Evolutionary conservation across 1,140 invertebrate species (phyloP).

Genomic region (Platyura marginata): DNA sequence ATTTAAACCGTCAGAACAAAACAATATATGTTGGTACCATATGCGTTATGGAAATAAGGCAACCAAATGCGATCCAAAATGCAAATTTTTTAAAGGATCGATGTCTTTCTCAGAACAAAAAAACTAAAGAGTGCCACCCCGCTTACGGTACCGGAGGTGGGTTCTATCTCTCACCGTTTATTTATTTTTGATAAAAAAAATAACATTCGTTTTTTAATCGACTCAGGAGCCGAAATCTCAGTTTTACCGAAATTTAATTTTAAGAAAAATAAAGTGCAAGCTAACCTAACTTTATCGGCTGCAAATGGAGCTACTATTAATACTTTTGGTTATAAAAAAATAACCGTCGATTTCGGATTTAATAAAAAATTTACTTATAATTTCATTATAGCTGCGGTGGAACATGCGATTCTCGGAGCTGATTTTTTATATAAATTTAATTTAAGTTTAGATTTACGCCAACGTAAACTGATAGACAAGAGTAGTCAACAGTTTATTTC

Average conservation of each 20-base stretch:
- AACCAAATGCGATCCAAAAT: no score
- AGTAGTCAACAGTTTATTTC: neutral
- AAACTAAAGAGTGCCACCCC: no score
- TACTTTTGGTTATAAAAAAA: neutral
- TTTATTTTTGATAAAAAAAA: neutral
- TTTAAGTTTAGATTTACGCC: neutral
- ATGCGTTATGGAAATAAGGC: no score
- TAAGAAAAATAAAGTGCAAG: neutral
- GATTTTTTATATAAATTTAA: constrained; percentile 1
- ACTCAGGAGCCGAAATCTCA: constrained; percentile 1
- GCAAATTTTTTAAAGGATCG: no score
- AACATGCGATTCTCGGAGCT: constrained; percentile 1
- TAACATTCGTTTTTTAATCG: neutral
- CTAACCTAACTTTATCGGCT: neutral
- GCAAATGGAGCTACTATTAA: neutral
- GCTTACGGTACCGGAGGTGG: no score
- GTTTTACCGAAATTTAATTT: neutral
- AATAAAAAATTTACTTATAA: constrained; percentile 10
- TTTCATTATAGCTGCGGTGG: constrained; percentile 24
- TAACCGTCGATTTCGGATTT: neutral
- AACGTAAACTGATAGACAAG: neutral
- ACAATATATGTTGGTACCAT: no score
- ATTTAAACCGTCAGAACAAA: no score
- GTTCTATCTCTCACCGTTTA: no score
- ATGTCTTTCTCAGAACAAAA: no score